phyloP scores from a whole-genome alignment of 1,140 invertebrate genomes.

The Trachymyrmex cornetzi region DNA sequence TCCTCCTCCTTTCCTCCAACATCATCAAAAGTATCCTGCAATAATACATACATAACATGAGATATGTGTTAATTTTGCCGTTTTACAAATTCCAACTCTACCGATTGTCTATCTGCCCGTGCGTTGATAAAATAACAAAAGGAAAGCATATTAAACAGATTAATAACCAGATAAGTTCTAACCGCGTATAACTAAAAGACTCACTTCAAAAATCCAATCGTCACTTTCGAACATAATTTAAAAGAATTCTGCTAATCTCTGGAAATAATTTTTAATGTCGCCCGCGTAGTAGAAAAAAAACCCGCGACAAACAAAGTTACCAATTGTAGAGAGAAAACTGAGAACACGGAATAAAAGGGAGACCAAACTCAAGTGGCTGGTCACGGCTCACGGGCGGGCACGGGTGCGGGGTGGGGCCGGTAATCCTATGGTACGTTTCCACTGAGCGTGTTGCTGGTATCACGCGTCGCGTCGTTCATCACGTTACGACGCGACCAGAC shows the following conservation, averaged over 20 bases:
- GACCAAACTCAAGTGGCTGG: too few relatives aligned
- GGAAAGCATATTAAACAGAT: background rate
- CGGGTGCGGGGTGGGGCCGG: too few relatives aligned
- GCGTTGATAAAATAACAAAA: conserved; percentile 13
- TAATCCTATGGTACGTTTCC: too few relatives aligned
- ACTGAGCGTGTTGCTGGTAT: too few relatives aligned
- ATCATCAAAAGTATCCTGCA: conserved; percentile 74
- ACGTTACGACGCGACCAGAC: too few relatives aligned
- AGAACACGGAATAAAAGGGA: too few relatives aligned
- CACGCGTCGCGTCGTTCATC: too few relatives aligned
- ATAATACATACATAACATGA: conserved; percentile 5
- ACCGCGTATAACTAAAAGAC: conserved; percentile 11
- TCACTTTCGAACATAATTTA: conserved; percentile 59
- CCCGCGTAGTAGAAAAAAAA: background rate
- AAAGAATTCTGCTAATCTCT: conserved; percentile 7
- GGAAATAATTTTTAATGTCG: background rate
- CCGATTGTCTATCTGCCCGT: background rate
- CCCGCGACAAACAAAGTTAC: too few relatives aligned
- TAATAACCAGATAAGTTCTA: background rate
- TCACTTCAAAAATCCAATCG: conserved; percentile 64
- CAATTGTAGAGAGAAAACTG: too few relatives aligned
- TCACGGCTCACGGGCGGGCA: too few relatives aligned
- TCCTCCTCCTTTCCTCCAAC: conserved; percentile 47
- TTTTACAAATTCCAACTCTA: conserved; percentile 10
- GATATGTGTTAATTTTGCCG: background rate